Base-by-base conservation (phyloP, 1,140 invertebrate genomes). In the Atopsyche davidsoni region DNA sequence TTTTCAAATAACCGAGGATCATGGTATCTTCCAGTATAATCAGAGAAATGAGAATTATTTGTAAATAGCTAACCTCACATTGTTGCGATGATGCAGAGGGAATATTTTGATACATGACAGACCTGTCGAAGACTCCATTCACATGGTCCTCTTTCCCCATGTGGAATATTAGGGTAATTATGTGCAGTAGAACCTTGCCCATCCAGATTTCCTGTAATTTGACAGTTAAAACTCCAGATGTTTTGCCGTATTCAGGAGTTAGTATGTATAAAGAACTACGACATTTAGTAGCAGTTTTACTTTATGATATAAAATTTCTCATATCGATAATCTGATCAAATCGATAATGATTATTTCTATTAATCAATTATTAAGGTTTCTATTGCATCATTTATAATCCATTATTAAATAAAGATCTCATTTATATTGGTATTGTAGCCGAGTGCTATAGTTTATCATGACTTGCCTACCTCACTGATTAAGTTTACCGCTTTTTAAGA, bases 391-490 rank as follows among this genome's bases (percentile, higher is more conserved):
- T 41, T 10, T 25, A 13, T 46, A 34, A 35, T 34, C 44, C 44
- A 49, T 17, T 41, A 41, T 35, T 13, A 43, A 46, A 21, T 22
- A 46, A 53, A 57, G 55, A 57, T 57, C 55, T 57, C 55, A 57
- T 53, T 44, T 48, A 38, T 48, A 22, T 53, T 57, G 51, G 51
- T 57, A 55, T 55, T 35, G 46, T 45, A 43, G 51, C 51, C 2
- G 48, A 57, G 43, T 40, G 43, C 51, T 49, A 36, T 52, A 45
- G 24, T 46, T 45, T 49, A 53, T 53, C 46, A 35, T 48, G 51
- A 50, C 46, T 46, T 45, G 42, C 51, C 46, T 57, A 57, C 55
- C 55, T 57, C 55, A 57, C 50, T 41, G 35, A 48, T 53, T 56
- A 42, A 53, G 25, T 31, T 53, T 36, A 34, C 41, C 34, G 39